Evolutionary conservation across 2,888 invertebrate species (phyloP).

Genomic region (Drosophila hamatofila): DNA sequence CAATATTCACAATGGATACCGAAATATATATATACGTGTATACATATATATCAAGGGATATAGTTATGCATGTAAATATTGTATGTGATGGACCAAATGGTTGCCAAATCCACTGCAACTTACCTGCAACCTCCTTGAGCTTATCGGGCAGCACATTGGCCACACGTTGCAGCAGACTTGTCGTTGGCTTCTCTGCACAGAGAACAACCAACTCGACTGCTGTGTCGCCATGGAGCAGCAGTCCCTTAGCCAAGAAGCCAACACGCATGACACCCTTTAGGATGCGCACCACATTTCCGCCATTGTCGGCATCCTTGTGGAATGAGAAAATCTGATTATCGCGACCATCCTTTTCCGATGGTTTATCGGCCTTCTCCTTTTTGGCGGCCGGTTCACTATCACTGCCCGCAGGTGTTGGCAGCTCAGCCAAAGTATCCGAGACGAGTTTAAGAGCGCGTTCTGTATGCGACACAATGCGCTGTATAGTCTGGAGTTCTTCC

Average conservation of each 20-base stretch:
- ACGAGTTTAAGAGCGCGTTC: slow-evolving; percentile 97
- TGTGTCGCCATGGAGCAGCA: slow-evolving; percentile 95
- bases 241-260: slow-evolving; percentile 94
- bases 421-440: slow-evolving; percentile 93
- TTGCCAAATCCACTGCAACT: slow-evolving; percentile 75
- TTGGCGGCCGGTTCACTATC: slow-evolving; percentile 63
- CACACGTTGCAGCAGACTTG: slow-evolving; percentile 94
- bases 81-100: slow-evolving; percentile 8
- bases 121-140: slow-evolving; percentile 90
- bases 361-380: slow-evolving; percentile 84
- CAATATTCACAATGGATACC: slow-evolving; percentile 48
- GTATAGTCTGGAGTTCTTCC: slow-evolving; percentile 94
- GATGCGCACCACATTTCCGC: slow-evolving; percentile 88
- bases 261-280: slow-evolving; percentile 99
- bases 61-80: slow-evolving; percentile 21
- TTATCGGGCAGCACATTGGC: slow-evolving; percentile 93
- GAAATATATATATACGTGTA: slow-evolving; percentile 43
- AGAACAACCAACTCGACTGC: slow-evolving; percentile 96
- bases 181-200: slow-evolving; percentile 97
- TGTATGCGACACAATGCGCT: slow-evolving; percentile 95
- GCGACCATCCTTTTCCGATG: slow-evolving; percentile 89
- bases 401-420: slow-evolving; percentile 50
- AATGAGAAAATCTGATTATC: slow-evolving; percentile 93
- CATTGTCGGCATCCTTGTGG: slow-evolving; percentile 88
- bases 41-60: slow-evolving; percentile 79